These are phyloP conservation scores for Teinopalpus imperialis DNA, from an alignment of 2,888 invertebrate species.

Conservation along the genomic window DNA sequence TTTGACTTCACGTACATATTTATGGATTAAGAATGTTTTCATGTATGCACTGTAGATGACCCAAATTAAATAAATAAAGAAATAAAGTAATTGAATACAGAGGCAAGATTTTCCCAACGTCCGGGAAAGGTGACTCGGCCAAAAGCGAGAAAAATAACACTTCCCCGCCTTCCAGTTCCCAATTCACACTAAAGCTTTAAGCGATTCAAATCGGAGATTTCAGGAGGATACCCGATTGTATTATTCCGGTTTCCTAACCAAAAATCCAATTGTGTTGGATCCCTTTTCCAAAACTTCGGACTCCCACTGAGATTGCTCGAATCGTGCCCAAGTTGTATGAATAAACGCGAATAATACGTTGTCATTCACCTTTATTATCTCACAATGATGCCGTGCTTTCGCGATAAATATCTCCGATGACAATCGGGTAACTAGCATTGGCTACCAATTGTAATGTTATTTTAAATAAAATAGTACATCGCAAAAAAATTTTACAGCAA, in stretches of 20 bases:
- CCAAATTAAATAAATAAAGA: no score
- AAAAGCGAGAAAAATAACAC: constrained; percentile 55
- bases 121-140: constrained; percentile 54
- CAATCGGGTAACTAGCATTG: constrained; percentile 58
- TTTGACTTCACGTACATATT: no score
- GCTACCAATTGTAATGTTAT: constrained; percentile 46
- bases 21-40: no score
- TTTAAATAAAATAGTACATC: constrained; percentile 70
- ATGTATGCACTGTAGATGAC: no score
- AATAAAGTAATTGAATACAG: no score
- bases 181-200: constrained; percentile 72
- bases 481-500: no score
- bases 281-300: constrained; percentile 70
- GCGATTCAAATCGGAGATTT: constrained; percentile 81
- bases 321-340: constrained; percentile 65
- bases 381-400: constrained; percentile 79
- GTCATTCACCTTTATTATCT: constrained; percentile 81
- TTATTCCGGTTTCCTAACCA: constrained; percentile 81
- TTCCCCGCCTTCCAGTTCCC: constrained; percentile 49
- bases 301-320: constrained; percentile 77
- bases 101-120: constrained; percentile 15
- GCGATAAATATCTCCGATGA: constrained; percentile 75
- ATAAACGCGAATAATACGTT: constrained; percentile 78
- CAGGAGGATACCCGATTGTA: constrained; percentile 78
- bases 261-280: constrained; percentile 79